Conservation (phyloP, 2,113 vertebrate genomes). For the Himantopus leucocephalus region DNA sequence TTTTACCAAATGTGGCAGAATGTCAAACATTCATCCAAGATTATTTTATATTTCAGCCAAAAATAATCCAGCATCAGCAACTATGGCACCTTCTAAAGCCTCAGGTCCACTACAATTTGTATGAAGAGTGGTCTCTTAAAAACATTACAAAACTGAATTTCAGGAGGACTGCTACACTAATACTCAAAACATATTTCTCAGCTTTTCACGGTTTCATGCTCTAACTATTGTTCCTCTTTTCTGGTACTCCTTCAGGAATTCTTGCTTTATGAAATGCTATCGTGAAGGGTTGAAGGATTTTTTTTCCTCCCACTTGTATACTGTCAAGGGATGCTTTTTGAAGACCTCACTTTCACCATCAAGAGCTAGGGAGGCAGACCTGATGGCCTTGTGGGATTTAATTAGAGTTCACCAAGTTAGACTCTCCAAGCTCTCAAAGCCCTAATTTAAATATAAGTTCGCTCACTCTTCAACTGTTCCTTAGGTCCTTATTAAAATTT, state of each 20-base stretch:
- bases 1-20: not conserved
- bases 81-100: not conserved
- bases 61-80: not conserved
- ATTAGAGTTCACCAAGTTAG: constrained; percentile 83
- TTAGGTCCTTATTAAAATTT: constrained; percentile 83
- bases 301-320: constrained; percentile 65
- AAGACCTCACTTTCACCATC: constrained; percentile 79
- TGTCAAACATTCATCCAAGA: not conserved
- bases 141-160: constrained; percentile 16
- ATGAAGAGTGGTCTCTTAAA: not conserved
- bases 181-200: constrained; percentile 28
- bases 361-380: constrained; percentile 77
- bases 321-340: constrained; percentile 79
- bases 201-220: constrained; percentile 54
- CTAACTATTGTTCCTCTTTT: constrained; percentile 67
- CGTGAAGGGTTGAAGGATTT: constrained; percentile 59
- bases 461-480: constrained; percentile 77
- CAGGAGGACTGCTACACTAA: constrained; percentile 34
- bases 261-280: constrained; percentile 65
- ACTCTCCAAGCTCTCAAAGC: constrained; percentile 77
- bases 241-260: constrained; percentile 76
- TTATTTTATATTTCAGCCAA: not conserved
- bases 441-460: constrained; percentile 83
- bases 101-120: not conserved
- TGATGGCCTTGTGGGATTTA: constrained; percentile 81